These are phyloP conservation scores for Ibidorhyncha struthersii DNA, from an alignment of 2,113 vertebrate genomes.

Conservation along the genomic window DNA sequence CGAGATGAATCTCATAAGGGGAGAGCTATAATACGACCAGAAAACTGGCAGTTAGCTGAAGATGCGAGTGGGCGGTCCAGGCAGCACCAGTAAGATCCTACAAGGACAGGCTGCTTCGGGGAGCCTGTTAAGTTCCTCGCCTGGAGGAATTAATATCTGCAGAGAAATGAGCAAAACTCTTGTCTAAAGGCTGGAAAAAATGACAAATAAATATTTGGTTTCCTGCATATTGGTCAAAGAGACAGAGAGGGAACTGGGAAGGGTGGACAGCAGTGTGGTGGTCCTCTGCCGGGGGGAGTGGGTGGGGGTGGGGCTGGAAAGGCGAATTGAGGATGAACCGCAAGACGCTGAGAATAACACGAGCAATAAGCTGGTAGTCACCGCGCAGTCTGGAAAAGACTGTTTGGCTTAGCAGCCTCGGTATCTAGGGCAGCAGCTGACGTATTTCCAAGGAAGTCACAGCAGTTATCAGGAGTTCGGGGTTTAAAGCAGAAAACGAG, in stretches of 20 bases:
- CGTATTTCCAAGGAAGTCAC: background rate
- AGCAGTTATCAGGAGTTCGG: background rate
- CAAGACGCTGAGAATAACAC: background rate
- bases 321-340: background rate
- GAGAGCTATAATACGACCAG: background rate
- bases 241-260: background rate
- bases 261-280: background rate
- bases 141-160: rapidly evolving
- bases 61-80: background rate
- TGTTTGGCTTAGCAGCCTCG: background rate
- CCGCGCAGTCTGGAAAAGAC: background rate
- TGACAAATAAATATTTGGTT: background rate
- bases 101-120: background rate
- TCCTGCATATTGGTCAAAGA: rapidly evolving
- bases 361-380: background rate
- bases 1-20: background rate
- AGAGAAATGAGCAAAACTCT: background rate
- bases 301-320: background rate
- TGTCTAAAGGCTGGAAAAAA: background rate
- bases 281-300: background rate
- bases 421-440: conserved; percentile 41
- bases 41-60: background rate
- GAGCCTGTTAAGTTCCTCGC: background rate
- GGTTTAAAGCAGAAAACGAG: background rate
- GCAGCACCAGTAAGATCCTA: background rate